Base-by-base conservation (phyloP, 2,113 vertebrate genomes). In the Lanius ludovicianus region DNA sequence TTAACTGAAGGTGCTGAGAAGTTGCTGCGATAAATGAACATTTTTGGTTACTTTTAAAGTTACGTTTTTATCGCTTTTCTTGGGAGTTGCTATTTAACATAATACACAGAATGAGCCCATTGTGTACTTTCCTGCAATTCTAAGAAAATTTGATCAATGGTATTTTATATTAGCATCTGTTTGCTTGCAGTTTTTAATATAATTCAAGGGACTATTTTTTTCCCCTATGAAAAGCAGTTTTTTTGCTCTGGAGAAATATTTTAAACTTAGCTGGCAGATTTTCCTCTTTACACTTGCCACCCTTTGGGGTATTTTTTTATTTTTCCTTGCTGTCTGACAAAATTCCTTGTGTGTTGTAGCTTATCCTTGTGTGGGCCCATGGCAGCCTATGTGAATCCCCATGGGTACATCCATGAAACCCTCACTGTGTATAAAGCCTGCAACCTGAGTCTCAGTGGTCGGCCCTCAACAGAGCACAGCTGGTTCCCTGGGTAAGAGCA, bases 371-470 rank as follows among this genome's bases (percentile, higher is more conserved):
- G 99, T 31, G 99, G 99, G 25, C 99, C 99, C 20, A 99, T 99
- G 99, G 99, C 99, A 69, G 99, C 99, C 1, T 99, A 99, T 1
- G 99, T 99, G 95, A 99, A 99, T 92, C 99, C 99, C 60, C 99
- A 99, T 1, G 99, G 99, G 6, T 99, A 99, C 52, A 99, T 99
- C 94, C 99, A 99, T 2, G 99, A 99, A 96, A 99, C 99, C 4
- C 98, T 99, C 42, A 99, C 99, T 1, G 99, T 99, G 24, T 99
- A 99, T 90, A 99, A 99, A 98, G 98, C 99, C 64, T 98, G 87
- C 98, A 99, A 99, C 96, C 94, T 99, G 94, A 99, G 98, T 78
- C 98, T 99, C 96, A 98, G 95, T 28, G 99, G 99, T 28, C 96
- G 99, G n/a, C 98, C 99, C 30, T 99, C 99, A 8, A 99, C 99